phyloP scores from a whole-genome alignment of 2,113 vertebrate species.

The Antechinus flavipes region DNA sequence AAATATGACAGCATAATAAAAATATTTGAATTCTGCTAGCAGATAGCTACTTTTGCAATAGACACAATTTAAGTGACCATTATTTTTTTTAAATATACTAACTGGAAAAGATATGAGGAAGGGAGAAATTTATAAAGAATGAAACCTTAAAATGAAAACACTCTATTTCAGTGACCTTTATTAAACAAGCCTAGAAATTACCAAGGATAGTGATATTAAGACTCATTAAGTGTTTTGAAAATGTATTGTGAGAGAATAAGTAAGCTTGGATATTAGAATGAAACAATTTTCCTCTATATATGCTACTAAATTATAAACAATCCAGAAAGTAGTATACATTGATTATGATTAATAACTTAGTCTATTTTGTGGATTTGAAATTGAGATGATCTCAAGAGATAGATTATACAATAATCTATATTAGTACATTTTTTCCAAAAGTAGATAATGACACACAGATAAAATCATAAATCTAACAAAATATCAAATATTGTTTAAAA shows the following conservation, averaged over 20 bases:
- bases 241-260: neutral
- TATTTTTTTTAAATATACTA: neutral
- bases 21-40: neutral
- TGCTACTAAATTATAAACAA: neutral
- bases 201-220: neutral
- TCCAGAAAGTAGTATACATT: neutral
- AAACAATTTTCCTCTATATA: neutral
- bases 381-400: neutral
- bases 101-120: neutral
- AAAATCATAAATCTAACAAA: neutral
- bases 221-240: neutral
- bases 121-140: neutral
- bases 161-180: neutral
- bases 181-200: neutral
- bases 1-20: conserved; percentile 20
- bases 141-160: neutral
- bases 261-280: neutral
- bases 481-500: neutral
- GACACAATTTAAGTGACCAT: neutral
- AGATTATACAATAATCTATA: neutral
- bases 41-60: neutral
- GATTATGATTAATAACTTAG: neutral
- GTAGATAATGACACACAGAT: neutral
- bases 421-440: neutral
- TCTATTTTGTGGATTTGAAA: neutral